Percentiles rank a stretch among this genome's conserved stretches.
These are phyloP conservation scores for Oryzias curvinotus DNA, from an alignment of 2,113 vertebrate genomes.

Conservation along the genomic window DNA sequence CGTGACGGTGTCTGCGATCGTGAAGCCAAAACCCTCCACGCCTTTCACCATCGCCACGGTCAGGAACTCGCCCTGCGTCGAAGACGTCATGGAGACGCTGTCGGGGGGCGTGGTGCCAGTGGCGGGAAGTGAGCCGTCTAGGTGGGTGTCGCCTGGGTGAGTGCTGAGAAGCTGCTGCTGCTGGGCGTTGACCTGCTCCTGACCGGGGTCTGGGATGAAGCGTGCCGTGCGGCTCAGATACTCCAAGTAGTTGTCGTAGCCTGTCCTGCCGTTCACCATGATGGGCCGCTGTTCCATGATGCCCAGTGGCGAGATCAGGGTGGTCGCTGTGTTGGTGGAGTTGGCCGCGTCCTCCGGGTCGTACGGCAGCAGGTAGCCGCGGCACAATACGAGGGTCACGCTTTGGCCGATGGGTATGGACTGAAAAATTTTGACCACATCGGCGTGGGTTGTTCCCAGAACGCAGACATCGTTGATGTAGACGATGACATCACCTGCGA, in stretches of 20 bases:
- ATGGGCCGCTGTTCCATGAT: conserved; percentile 94
- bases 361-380: conserved; percentile 95
- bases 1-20: conserved; percentile 92
- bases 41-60: conserved; percentile 98
- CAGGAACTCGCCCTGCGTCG: conserved; percentile 93
- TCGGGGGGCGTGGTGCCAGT: conserved; percentile 79
- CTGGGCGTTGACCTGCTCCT: conserved; percentile 83
- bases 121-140: conserved; percentile 88
- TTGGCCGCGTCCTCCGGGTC: conserved; percentile 91
- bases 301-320: conserved; percentile 89
- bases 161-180: conserved; percentile 81
- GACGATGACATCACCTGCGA: conserved; percentile 95
- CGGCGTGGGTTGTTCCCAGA: conserved; percentile 96
- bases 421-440: conserved; percentile 98
- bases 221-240: conserved; percentile 94
- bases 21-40: conserved; percentile 95
- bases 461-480: conserved; percentile 99
- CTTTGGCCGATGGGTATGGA: conserved; percentile 97
- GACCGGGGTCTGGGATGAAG: conserved; percentile 75
- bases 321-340: conserved; percentile 58
- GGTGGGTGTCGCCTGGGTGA: conserved; percentile 90
- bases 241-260: conserved; percentile 97
- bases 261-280: conserved; percentile 91
- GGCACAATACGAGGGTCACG: conserved; percentile 94
- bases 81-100: conserved; percentile 96